These are phyloP conservation scores for Eretmocerus hayati DNA, from an alignment of 2,888 invertebrate genomes.

Conservation along the genomic window DNA sequence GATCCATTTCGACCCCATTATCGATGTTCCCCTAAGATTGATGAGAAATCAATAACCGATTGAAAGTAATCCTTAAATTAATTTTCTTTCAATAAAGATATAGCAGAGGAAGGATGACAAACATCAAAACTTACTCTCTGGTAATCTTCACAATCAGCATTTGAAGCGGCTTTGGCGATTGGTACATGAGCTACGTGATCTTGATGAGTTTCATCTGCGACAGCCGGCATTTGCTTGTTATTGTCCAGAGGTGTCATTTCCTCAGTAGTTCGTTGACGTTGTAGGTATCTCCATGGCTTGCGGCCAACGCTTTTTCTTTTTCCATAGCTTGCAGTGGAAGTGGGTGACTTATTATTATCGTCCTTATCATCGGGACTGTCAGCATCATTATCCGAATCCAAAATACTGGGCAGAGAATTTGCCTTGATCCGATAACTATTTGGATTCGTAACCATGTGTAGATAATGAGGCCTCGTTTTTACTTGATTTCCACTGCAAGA, in stretches of 20 bases:
- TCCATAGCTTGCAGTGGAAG: slow-evolving; percentile 51
- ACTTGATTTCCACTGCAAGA: slow-evolving; percentile 39
- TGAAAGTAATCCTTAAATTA: too few relatives aligned
- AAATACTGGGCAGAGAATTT: slow-evolving; percentile 74
- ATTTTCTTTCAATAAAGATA: background rate
- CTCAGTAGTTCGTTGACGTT: slow-evolving; percentile 41
- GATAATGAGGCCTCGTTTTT: slow-evolving; percentile 40
- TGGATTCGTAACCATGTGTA: slow-evolving; percentile 42
- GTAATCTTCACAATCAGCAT: slow-evolving; percentile 8
- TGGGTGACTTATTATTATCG: slow-evolving; percentile 59
- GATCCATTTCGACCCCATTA: slow-evolving; percentile 42
- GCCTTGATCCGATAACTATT: slow-evolving; percentile 52
- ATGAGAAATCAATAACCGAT: too few relatives aligned
- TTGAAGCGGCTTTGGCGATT: background rate
- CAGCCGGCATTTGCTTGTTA: slow-evolving; percentile 26
- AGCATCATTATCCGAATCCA: slow-evolving; percentile 67
- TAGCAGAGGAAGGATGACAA: background rate
- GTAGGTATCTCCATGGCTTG: slow-evolving; percentile 42
- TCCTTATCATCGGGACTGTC: slow-evolving; percentile 50
- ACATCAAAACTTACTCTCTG: slow-evolving; percentile 9
- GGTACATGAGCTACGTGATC: background rate
- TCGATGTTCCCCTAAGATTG: slow-evolving; percentile 29
- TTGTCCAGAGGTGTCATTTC: slow-evolving; percentile 40
- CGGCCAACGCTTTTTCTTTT: slow-evolving; percentile 35
- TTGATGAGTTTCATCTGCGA: slow-evolving; percentile 13